Percentiles rank a stretch among this genome's conserved stretches.
These are phyloP conservation scores for Dinoponera quadriceps DNA, from an alignment of 1,140 invertebrate species.

Conservation along the genomic window DNA sequence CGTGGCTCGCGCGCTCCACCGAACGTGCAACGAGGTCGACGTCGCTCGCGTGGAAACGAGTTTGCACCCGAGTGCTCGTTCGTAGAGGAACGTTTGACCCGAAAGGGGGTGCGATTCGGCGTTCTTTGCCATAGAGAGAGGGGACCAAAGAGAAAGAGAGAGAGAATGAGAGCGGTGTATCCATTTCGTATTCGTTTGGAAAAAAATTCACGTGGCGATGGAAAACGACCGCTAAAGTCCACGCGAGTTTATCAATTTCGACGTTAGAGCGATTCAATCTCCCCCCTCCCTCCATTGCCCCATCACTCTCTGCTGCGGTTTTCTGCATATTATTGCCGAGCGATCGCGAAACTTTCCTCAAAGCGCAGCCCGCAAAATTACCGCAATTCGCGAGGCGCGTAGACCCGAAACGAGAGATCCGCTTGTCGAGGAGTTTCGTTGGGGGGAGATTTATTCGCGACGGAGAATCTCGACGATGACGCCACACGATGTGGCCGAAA, in stretches of 20 bases:
- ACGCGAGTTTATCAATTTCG: constrained; percentile 64
- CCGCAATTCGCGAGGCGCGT: constrained; percentile 10
- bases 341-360: constrained; percentile 45
- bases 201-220: constrained; percentile 21
- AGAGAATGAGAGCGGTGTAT: constrained; percentile 62
- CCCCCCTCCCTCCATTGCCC: background rate
- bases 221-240: constrained; percentile 21
- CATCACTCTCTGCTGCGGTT: background rate
- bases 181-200: constrained; percentile 63
- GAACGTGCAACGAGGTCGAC: constrained; percentile 64
- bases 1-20: constrained; percentile 35
- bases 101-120: constrained; percentile 64
- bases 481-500: background rate
- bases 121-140: constrained; percentile 39
- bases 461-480: background rate
- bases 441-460: constrained; percentile 13
- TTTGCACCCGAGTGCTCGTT: constrained; percentile 62
- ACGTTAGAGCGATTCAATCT: constrained; percentile 25
- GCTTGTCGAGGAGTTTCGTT: background rate
- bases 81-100: constrained; percentile 70
- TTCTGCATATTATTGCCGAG: constrained; percentile 33
- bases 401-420: background rate
- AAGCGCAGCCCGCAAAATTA: constrained; percentile 40
- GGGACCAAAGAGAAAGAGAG: constrained; percentile 18
- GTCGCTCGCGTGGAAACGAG: constrained; percentile 67